Conservation (phyloP, 2,888 invertebrate genomes). For the Lithophane socia region DNA sequence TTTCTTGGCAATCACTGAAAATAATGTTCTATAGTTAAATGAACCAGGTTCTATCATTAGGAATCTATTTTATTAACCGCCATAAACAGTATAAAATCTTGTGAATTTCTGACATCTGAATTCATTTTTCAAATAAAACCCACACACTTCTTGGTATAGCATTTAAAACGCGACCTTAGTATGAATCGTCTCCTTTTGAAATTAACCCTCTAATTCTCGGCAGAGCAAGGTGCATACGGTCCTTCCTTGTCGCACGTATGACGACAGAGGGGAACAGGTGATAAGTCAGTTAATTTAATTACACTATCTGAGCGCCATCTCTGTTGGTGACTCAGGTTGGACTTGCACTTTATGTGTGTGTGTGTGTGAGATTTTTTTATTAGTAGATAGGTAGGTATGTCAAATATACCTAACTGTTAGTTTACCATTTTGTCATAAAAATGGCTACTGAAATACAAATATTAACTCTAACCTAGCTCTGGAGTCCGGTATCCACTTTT, state of each 20-base stretch:
- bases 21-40: too few relatives aligned
- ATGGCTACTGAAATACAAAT: not conserved
- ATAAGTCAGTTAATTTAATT: slow-evolving; percentile 84
- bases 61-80: too few relatives aligned
- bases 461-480: not conserved
- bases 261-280: slow-evolving; percentile 76
- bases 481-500: too few relatives aligned
- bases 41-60: too few relatives aligned
- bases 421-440: not conserved
- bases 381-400: not conserved
- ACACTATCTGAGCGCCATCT: slow-evolving; percentile 76
- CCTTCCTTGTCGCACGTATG: slow-evolving; percentile 67
- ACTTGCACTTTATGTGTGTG: not conserved
- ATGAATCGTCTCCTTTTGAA: slow-evolving; percentile 46
- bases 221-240: slow-evolving; percentile 72
- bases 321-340: slow-evolving; percentile 74
- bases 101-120: not conserved
- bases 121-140: slow-evolving; percentile 22
- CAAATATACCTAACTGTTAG: not conserved
- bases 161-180: slow-evolving; percentile 42
- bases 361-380: slow-evolving; percentile 1
- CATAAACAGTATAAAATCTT: not conserved
- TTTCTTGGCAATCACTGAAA: too few relatives aligned
- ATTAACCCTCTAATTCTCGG: slow-evolving; percentile 59
- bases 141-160: slow-evolving; percentile 16